A percentile compares a stretch with the other conserved stretches of the same genome.
phyloP scores from a whole-genome alignment of 2,797 vertebrate species.

The Sparidentex hasta region DNA sequence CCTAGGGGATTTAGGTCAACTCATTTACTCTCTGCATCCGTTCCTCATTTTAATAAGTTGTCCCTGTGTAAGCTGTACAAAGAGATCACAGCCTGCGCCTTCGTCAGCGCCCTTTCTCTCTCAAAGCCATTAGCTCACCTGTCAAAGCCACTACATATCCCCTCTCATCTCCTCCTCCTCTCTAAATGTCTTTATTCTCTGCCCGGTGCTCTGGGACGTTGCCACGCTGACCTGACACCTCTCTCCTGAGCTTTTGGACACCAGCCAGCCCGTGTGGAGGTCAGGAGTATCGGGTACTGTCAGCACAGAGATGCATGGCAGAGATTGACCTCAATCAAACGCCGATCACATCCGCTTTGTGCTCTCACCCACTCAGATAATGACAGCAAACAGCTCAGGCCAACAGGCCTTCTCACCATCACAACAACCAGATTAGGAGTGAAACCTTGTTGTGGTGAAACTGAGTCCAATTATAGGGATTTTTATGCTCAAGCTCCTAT shows the following conservation, averaged over 20 bases:
- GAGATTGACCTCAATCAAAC: slow-evolving; percentile 81
- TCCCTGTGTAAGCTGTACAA: slow-evolving; percentile 75
- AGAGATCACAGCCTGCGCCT: slow-evolving; percentile 76
- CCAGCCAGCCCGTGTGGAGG: slow-evolving; percentile 50
- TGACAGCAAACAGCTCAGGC: slow-evolving; percentile 55
- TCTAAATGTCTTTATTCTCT: slow-evolving; percentile 54
- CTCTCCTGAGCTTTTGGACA: slow-evolving; percentile 56
- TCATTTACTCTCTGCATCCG: slow-evolving; percentile 85
- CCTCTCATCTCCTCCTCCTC: slow-evolving; percentile 61
- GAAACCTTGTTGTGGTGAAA: slow-evolving; percentile 26
- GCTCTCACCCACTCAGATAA: slow-evolving; percentile 63
- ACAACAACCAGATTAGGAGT: slow-evolving; percentile 33
- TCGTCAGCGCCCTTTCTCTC: slow-evolving; percentile 66
- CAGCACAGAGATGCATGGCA: slow-evolving; percentile 45
- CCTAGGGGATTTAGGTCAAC: slow-evolving; percentile 88
- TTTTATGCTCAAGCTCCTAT: slow-evolving; percentile 24
- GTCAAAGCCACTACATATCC: slow-evolving; percentile 67
- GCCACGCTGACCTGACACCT: slow-evolving; percentile 62
- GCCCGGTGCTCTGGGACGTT: slow-evolving; percentile 31
- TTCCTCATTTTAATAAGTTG: slow-evolving; percentile 88
- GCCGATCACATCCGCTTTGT: slow-evolving; percentile 68
- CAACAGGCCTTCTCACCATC: slow-evolving; percentile 19
- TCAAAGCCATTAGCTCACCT: slow-evolving; percentile 78
- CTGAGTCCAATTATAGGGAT: slow-evolving; percentile 21
- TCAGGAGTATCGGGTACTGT: slow-evolving; percentile 48